A percentile compares a stretch with the other conserved stretches of the same genome.
Evolutionary conservation across 2,113 vertebrate genomes (phyloP).

Genomic region (Brachyhypopomus gauderio): DNA sequence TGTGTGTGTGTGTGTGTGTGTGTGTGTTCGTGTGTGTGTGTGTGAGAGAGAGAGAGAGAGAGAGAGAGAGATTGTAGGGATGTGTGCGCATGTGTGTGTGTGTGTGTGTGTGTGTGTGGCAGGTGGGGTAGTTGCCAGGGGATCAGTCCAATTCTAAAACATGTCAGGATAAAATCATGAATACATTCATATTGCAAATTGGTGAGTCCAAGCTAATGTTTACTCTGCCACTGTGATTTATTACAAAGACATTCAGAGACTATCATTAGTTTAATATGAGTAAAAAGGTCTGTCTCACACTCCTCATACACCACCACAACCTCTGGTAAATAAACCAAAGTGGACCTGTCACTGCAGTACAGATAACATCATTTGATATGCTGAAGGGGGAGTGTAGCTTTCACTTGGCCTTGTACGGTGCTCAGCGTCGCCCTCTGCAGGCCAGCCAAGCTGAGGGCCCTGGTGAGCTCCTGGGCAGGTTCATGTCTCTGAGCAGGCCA

Average conservation of each 20-base stretch:
- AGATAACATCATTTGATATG: conserved; percentile 67
- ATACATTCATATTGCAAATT: conserved; percentile 75
- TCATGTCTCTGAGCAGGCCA: too few species aligned
- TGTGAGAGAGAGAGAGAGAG: conserved; percentile 52
- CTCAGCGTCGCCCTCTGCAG: conserved; percentile 15
- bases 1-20: conserved; percentile 29
- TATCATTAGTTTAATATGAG: conserved; percentile 70
- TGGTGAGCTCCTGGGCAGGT: conserved; percentile 18
- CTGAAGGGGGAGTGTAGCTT: conserved; percentile 33
- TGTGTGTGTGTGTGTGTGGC: conserved; percentile 33
- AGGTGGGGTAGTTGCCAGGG: conserved; percentile 55
- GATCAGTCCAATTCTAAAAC: conserved; percentile 78
- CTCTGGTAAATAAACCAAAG: conserved; percentile 69
- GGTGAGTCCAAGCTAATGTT: conserved; percentile 69
- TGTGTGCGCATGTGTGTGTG: conserved; percentile 16
- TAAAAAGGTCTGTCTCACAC: conserved; percentile 49
- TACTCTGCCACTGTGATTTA: conserved; percentile 71
- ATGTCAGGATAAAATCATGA: conserved; percentile 80
- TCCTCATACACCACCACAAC: conserved; percentile 62
- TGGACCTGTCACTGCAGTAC: conserved; percentile 58
- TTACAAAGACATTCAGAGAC: conserved; percentile 66
- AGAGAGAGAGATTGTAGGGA: too few species aligned
- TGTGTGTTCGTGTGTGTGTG: conserved; percentile 31
- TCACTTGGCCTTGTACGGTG: conserved; percentile 53
- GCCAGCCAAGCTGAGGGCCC: too few species aligned